These are phyloP conservation scores for Malacosoma neustria DNA, from an alignment of 2,888 invertebrate genomes.

Conservation along the genomic window DNA sequence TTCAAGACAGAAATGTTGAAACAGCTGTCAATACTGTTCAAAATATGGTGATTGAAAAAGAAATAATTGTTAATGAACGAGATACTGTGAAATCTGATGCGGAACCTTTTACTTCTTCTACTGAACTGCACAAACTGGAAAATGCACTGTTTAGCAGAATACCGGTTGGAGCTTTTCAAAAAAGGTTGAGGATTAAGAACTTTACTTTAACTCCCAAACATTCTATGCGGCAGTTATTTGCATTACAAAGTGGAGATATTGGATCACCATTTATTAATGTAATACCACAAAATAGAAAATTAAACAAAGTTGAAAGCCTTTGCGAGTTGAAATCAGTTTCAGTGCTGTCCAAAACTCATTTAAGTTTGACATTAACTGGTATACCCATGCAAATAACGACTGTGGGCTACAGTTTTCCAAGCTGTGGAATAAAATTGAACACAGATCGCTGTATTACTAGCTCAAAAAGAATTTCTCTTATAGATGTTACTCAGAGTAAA, in stretches of 20 bases:
- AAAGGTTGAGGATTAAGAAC: slow-evolving; percentile 41
- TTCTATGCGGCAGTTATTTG: slow-evolving; percentile 35
- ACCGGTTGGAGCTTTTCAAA: slow-evolving; percentile 36
- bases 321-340: slow-evolving; percentile 25
- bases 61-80: slow-evolving; percentile 4
- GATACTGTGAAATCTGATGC: slow-evolving; percentile 9
- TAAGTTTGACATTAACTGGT: slow-evolving; percentile 31
- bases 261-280: slow-evolving; percentile 34
- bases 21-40: slow-evolving; percentile 31
- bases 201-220: slow-evolving; percentile 45
- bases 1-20: slow-evolving; percentile 33
- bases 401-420: slow-evolving; percentile 42
- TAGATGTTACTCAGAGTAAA: slow-evolving; percentile 4
- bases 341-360: slow-evolving; percentile 25
- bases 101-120: slow-evolving; percentile 18
- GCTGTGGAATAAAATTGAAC: slow-evolving; percentile 18
- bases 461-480: slow-evolving; percentile 12
- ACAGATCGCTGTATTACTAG: slow-evolving; percentile 9
- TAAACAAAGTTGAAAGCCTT: slow-evolving; percentile 18
- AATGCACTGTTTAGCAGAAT: slow-evolving; percentile 32
- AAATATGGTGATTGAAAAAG: slow-evolving; percentile 10
- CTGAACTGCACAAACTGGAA: slow-evolving; percentile 32
- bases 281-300: slow-evolving; percentile 23
- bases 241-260: slow-evolving; percentile 46
- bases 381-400: slow-evolving; percentile 49